Percentiles rank a stretch among this genome's conserved stretches.
Evolutionary conservation across 1,140 invertebrate species (phyloP).

Genomic region (Portunus trituberculatus): DNA sequence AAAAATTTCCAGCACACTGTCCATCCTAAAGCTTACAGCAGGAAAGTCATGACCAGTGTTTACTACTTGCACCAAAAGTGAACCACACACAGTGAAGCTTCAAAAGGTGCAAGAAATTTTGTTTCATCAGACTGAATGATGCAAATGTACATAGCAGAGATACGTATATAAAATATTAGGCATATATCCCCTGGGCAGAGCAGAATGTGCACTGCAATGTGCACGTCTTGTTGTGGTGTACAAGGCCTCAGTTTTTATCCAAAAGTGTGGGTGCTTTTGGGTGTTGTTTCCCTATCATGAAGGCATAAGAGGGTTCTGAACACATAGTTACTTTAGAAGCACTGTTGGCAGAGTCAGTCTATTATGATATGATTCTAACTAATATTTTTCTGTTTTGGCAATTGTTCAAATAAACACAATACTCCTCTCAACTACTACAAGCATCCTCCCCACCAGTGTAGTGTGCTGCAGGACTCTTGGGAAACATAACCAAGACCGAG

Average conservation of each 20-base stretch:
- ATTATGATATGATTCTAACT: slow-evolving; percentile 18
- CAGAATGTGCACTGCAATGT: slow-evolving; percentile 37
- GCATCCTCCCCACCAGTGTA: neutral
- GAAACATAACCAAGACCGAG: neutral
- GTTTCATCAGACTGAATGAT: slow-evolving; percentile 17
- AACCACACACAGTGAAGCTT: neutral
- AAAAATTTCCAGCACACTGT: neutral
- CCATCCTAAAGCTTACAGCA: neutral
- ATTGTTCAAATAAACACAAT: neutral
- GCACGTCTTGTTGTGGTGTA: slow-evolving; percentile 23
- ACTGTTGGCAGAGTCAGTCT: slow-evolving; percentile 43
- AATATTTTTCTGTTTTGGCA: neutral
- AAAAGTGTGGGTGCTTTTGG: slow-evolving; percentile 51
- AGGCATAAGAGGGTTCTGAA: slow-evolving; percentile 50
- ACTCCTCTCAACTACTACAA: neutral
- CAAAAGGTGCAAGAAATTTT: neutral
- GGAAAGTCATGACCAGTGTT: slow-evolving; percentile 34
- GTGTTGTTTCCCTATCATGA: neutral
- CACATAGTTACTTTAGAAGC: slow-evolving; percentile 48
- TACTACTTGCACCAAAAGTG: neutral
- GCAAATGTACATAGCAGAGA: slow-evolving; percentile 30
- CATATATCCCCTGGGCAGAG: slow-evolving; percentile 54
- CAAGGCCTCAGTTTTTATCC: slow-evolving; percentile 62
- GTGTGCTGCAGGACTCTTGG: neutral
- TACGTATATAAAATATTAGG: slow-evolving; percentile 54